phyloP scores from a whole-genome alignment of 2,888 invertebrate genomes.

The Diloba caeruleocephala region DNA sequence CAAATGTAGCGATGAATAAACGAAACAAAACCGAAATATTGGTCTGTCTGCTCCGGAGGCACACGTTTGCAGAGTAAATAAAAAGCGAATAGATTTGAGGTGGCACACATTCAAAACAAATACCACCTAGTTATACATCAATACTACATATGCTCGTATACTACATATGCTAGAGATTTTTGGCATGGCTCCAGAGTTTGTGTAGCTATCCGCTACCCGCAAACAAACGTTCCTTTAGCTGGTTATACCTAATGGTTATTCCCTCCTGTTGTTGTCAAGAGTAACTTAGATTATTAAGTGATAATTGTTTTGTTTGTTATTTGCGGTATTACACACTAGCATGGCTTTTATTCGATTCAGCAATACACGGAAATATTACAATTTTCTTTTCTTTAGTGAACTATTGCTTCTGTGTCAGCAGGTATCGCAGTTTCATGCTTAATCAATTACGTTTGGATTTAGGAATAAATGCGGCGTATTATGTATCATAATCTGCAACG shows the following conservation, averaged over 20 bases:
- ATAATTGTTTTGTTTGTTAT: constrained; percentile 59
- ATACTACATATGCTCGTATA: constrained; percentile 57
- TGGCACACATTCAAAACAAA: constrained; percentile 69
- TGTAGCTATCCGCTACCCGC: constrained; percentile 66
- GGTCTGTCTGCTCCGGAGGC: constrained; percentile 34
- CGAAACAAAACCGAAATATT: constrained; percentile 34
- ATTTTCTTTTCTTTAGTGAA: too few species aligned
- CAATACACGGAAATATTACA: too few species aligned
- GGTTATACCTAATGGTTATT: too few species aligned
- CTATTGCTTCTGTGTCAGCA: too few species aligned
- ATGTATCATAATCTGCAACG: too few species aligned
- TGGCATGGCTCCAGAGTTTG: constrained; percentile 74
- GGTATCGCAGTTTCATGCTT: too few species aligned
- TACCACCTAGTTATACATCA: constrained; percentile 54
- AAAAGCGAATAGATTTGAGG: constrained; percentile 64
- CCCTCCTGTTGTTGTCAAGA: constrained; percentile 71
- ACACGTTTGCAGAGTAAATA: constrained; percentile 61
- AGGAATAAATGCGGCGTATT: too few species aligned
- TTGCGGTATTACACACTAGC: constrained; percentile 25
- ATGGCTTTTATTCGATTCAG: background rate
- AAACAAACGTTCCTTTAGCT: constrained; percentile 68
- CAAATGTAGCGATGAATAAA: constrained; percentile 31
- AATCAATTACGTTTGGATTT: too few species aligned
- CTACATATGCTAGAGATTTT: constrained; percentile 68
- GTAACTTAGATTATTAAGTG: constrained; percentile 72